Evolutionary conservation across 2,113 vertebrate species (phyloP), one percentile per base, ranked within the genome.

Genomic region (Tragelaphus imberbis): DNA sequence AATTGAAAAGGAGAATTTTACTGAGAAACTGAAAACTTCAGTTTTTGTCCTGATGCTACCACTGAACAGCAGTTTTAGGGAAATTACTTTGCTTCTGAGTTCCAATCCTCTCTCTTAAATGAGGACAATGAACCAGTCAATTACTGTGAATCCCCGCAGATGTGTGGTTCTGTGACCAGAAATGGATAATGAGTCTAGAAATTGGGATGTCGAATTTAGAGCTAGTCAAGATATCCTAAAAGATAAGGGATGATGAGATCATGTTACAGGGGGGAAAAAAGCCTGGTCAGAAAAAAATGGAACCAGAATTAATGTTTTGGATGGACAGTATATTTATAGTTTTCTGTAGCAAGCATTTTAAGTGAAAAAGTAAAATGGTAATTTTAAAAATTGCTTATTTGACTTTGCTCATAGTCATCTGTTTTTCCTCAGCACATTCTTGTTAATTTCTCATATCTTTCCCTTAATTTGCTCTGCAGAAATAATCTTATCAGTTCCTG

Each of bases 341-440:
- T 93, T 95, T 63, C 36, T 90, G 90, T 53, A 81, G 36, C 55
- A 88, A 94, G 89, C 49, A 10, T 10, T 56, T 68, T 55, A 58
- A 91, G 51, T 59, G 55, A 92, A 59, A 93, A 93, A 96, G n/a
- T 87, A 56, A 91, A 91, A 81, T 40, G 30, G 14, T 90, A 28
- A 68, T 82, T 97, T 92, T 1, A 85, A 97, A 82, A 96, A 88
- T 51, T 91, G 75, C 87, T 84, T 90, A 81, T 96, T 92, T 95
- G 59, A 51, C 79, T 96, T 84, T 84, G 11, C 90, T 65, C 68
- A 21, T 58, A 56, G 44, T 84, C 56, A 55, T 93, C 80, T 96
- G 84, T 95, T 84, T 85, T 85, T 94, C 51, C 68, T 91, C 16
- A 33, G 93, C 1, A 2, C 36, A 4, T 71, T 81, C 17, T 82